Percentiles rank a stretch among this genome's conserved stretches.
Conservation (phyloP, 2,113 vertebrate genomes). For the Mola mola region DNA sequence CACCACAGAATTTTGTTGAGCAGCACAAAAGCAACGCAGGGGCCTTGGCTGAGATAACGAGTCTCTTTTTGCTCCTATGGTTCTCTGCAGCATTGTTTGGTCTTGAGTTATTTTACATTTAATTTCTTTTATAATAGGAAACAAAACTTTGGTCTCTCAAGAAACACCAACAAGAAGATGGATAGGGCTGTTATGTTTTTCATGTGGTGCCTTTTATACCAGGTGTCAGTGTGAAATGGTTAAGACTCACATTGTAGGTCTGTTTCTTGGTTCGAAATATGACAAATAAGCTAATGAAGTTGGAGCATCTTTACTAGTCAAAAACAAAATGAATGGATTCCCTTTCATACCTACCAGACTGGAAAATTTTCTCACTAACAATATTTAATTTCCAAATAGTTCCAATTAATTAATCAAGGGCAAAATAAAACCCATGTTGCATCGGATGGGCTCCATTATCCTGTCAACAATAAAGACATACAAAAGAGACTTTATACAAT, state of each 20-base stretch:
- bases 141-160: constrained; percentile 1
- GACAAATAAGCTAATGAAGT: too few species aligned
- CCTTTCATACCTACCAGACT: too few species aligned
- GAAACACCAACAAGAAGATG: background rate
- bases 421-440: too few species aligned
- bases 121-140: constrained; percentile 11
- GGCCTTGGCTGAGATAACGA: constrained; percentile 1
- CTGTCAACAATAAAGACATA: too few species aligned
- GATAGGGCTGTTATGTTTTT: background rate
- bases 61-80: background rate
- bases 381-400: background rate
- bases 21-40: constrained; percentile 10
- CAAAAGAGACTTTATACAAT: too few species aligned
- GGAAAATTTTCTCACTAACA: background rate
- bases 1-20: constrained; percentile 10
- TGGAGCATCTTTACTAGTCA: too few species aligned
- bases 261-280: background rate
- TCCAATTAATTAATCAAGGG: too few species aligned
- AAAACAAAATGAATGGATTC: background rate
- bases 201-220: background rate
- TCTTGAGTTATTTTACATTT: constrained; percentile 23
- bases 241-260: background rate
- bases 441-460: too few species aligned
- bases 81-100: constrained; percentile 11
- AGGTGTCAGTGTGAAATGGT: background rate